Evolutionary conservation across 2,888 invertebrate species (phyloP).

Genomic region (Megalurothrips usitatus): DNA sequence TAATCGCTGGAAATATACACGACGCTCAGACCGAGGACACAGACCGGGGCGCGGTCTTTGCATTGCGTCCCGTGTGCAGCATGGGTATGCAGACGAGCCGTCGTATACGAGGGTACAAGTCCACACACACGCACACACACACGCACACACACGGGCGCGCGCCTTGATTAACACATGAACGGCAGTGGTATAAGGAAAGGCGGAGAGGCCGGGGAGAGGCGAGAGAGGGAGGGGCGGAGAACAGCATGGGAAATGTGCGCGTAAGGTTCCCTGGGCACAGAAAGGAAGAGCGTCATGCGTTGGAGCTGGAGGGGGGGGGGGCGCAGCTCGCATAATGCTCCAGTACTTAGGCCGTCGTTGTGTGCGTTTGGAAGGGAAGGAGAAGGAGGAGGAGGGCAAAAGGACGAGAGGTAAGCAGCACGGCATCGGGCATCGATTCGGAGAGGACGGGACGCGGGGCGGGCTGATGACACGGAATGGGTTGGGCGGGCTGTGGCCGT

Average conservation of each 20-base stretch:
- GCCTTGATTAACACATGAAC: conserved; percentile 10
- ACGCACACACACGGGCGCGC: background rate
- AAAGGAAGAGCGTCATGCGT: background rate
- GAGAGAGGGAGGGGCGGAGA: background rate
- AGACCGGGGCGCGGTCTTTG: background rate
- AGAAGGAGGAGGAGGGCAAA: background rate
- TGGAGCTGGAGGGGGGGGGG: background rate
- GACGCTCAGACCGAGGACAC: background rate
- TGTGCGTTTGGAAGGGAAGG: background rate
- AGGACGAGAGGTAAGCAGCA: background rate
- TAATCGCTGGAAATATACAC: background rate
- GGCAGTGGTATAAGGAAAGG: background rate
- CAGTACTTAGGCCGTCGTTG: background rate
- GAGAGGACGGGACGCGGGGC: too few species aligned
- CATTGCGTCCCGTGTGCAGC: background rate
- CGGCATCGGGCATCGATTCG: background rate
- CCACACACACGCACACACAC: background rate
- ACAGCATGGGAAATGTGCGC: background rate
- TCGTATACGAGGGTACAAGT: background rate
- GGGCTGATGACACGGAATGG: too few species aligned
- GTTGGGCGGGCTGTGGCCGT: too few species aligned
- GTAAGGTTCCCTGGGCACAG: background rate
- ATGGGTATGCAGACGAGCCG: conserved; percentile 6
- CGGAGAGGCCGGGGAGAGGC: background rate
- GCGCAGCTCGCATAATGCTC: too few species aligned